Evolutionary conservation across 2,797 vertebrate species (phyloP).

Genomic region (Cirrhinus molitorella): DNA sequence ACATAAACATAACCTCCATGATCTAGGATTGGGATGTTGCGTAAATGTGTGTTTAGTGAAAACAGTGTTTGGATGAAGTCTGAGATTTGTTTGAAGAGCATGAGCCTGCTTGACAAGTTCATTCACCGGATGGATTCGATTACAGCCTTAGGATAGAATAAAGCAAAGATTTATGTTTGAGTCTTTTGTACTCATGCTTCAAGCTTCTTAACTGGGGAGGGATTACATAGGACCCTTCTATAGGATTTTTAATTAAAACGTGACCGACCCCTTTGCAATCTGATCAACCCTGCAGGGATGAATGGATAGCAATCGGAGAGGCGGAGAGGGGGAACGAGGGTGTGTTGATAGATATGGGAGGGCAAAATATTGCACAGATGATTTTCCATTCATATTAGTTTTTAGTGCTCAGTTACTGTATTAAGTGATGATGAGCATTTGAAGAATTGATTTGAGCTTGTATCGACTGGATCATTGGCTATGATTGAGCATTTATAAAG

Average conservation of each 20-base stretch:
- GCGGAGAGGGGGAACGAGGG: not conserved
- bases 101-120: slow-evolving; percentile 23
- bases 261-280: slow-evolving; percentile 50
- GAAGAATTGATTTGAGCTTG: not conserved
- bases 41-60: slow-evolving; percentile 18
- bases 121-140: slow-evolving; percentile 31
- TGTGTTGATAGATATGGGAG: not conserved
- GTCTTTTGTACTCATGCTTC: slow-evolving; percentile 42
- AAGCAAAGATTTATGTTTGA: slow-evolving; percentile 51
- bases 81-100: slow-evolving; percentile 36
- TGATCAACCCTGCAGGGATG: not conserved
- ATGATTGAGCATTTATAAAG: not conserved
- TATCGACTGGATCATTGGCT: not conserved
- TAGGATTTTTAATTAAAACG: slow-evolving; percentile 62
- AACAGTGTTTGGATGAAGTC: not conserved
- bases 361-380: not conserved
- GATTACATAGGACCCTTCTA: slow-evolving; percentile 38
- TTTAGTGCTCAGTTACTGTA: not conserved
- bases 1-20: not conserved
- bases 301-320: slow-evolving; percentile 26
- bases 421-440: not conserved
- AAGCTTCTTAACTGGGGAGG: slow-evolving; percentile 61
- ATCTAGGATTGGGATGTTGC: not conserved
- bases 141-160: slow-evolving; percentile 19
- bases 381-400: not conserved